phyloP scores from a whole-genome alignment of 2,797 vertebrate species.

The Chrosomus eos region DNA sequence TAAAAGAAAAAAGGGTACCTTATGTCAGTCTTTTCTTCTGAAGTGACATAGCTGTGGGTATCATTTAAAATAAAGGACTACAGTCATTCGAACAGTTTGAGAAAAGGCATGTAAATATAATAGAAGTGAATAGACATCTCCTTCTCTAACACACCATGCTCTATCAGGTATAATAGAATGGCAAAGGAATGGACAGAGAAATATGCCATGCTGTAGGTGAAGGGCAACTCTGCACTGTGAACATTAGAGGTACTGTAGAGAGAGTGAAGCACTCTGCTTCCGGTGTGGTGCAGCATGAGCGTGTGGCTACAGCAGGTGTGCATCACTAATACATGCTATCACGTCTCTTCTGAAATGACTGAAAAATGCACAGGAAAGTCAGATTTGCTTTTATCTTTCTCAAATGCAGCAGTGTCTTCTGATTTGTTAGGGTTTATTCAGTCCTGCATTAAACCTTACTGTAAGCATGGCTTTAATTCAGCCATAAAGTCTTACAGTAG shows the following conservation, averaged over 20 bases:
- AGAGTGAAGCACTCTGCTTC: conserved; percentile 58
- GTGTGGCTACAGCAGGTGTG: conserved; percentile 39
- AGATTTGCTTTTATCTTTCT: conserved; percentile 10
- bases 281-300: conserved; percentile 56
- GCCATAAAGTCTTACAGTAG: conserved; percentile 9
- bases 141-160: conserved; percentile 62
- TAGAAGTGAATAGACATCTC: background rate
- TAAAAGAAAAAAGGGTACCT: background rate
- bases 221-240: conserved; percentile 76
- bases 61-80: background rate
- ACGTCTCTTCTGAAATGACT: conserved; percentile 14
- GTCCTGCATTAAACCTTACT: background rate
- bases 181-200: conserved; percentile 98
- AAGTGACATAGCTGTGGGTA: background rate
- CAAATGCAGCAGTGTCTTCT: background rate
- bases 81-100: background rate
- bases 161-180: conserved; percentile 98
- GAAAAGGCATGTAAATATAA: background rate
- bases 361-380: background rate
- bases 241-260: conserved; percentile 56
- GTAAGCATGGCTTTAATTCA: conserved; percentile 22
- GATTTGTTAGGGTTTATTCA: background rate
- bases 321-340: conserved; percentile 45
- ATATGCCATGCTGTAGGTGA: conserved; percentile 99
- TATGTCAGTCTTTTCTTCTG: background rate